A percentile compares a stretch with the other conserved stretches of the same genome.
phyloP scores from a whole-genome alignment of 2,113 vertebrate species.

The Bagarius yarrelli region DNA sequence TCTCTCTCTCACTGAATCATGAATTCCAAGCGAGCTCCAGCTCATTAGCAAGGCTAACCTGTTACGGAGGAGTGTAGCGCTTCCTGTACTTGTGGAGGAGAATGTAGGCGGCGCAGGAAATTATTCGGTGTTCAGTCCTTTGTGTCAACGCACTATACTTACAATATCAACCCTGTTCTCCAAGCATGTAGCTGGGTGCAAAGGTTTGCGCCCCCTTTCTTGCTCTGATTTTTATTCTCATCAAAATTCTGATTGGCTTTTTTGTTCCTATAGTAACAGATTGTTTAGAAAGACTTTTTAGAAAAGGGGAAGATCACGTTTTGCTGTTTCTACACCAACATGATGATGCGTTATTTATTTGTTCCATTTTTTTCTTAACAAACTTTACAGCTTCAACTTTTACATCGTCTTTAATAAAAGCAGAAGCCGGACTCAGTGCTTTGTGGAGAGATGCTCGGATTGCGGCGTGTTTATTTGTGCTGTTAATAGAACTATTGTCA shows the following conservation, averaged over 20 bases:
- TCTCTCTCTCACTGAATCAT: slow-evolving; percentile 3
- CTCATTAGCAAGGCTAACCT: slow-evolving; percentile 41
- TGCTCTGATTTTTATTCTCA: no score
- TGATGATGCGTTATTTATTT: no score
- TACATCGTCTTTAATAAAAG: neutral
- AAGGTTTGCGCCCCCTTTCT: neutral
- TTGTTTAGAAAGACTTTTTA: no score
- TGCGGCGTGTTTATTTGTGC: neutral
- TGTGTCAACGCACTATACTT: neutral
- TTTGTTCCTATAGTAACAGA: no score
- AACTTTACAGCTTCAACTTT: neutral
- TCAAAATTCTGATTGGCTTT: no score
- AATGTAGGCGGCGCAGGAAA: slow-evolving; percentile 30
- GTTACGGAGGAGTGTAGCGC: slow-evolving; percentile 28
- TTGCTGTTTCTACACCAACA: no score
- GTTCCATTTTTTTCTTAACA: no score
- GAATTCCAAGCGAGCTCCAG: slow-evolving; percentile 24
- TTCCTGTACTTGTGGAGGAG: slow-evolving; percentile 27
- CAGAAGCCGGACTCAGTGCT: neutral
- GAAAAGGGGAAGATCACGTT: no score
- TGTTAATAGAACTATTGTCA: neutral
- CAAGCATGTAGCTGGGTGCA: neutral
- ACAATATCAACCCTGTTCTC: neutral
- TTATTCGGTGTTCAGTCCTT: neutral
- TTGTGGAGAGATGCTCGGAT: neutral